Conservation (phyloP, 2,888 invertebrate genomes). For the Nymphalis c-album region DNA sequence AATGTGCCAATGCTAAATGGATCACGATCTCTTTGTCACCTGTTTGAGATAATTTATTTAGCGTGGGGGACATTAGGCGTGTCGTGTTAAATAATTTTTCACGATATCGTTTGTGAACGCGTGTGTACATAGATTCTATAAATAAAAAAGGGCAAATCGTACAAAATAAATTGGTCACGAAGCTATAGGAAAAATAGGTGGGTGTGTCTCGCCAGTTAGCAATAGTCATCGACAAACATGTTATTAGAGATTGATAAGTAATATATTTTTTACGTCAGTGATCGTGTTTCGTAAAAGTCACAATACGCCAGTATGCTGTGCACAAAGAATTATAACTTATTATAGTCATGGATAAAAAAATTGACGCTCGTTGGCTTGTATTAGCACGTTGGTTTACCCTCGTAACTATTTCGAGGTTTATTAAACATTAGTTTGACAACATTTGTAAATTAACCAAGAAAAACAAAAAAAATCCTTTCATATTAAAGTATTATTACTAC, state of each 20-base stretch:
- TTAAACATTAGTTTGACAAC: too few relatives aligned
- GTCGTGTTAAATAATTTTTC: slow-evolving; percentile 33
- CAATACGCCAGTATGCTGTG: not conserved
- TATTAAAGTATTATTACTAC: too few relatives aligned
- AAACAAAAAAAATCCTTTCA: too few relatives aligned
- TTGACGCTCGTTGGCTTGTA: not conserved
- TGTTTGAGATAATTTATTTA: slow-evolving; percentile 32
- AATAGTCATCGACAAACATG: slow-evolving; percentile 6
- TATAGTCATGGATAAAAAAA: not conserved
- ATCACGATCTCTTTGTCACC: slow-evolving; percentile 35
- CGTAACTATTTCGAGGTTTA: too few relatives aligned
- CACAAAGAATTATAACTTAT: too few relatives aligned
- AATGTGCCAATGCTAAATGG: slow-evolving; percentile 23
- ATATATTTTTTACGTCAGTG: slow-evolving; percentile 2
- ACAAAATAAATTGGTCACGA: slow-evolving; percentile 30
- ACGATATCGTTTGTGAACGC: slow-evolving; percentile 16
- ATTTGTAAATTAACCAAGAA: too few relatives aligned
- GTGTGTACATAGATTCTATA: slow-evolving; percentile 3
- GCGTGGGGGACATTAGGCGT: slow-evolving; percentile 17
- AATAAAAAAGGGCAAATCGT: slow-evolving; percentile 27
- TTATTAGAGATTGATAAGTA: slow-evolving; percentile 10
- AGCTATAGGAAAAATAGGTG: slow-evolving; percentile 21
- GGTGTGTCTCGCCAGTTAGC: slow-evolving; percentile 27
- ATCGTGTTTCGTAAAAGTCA: not conserved
- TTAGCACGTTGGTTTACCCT: too few relatives aligned